Evolutionary conservation across 2,113 vertebrate species (phyloP).

Genomic region (Pavo muticus): DNA sequence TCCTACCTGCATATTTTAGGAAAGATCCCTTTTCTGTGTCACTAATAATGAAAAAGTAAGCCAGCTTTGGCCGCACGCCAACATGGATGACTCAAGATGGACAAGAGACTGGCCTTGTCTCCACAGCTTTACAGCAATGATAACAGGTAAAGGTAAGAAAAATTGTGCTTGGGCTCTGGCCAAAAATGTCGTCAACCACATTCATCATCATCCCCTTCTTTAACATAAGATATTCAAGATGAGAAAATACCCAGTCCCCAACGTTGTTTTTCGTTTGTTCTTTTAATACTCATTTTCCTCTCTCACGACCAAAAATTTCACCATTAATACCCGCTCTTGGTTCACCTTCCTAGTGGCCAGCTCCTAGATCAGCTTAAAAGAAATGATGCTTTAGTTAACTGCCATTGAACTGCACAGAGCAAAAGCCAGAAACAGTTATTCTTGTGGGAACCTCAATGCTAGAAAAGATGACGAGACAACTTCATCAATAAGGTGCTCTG

Average conservation of each 20-base stretch:
- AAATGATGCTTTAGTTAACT: not conserved
- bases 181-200: not conserved
- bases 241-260: not conserved
- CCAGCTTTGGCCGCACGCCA: not conserved
- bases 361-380: not conserved
- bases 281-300: not conserved
- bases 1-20: not conserved
- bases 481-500: not conserved
- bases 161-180: rapidly evolving
- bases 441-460: not conserved
- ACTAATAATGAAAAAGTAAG: not conserved
- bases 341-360: not conserved
- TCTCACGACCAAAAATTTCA: not conserved
- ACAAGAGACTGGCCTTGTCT: not conserved
- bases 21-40: not conserved
- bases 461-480: not conserved
- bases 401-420: not conserved
- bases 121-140: not conserved
- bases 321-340: not conserved
- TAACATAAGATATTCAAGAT: not conserved
- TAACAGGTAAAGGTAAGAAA: not conserved
- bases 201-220: not conserved
- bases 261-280: not conserved
- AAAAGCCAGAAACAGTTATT: not conserved
- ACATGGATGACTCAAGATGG: not conserved